Evolutionary conservation across 1,140 invertebrate genomes (phyloP), one percentile per base, ranked within the genome.

Genomic region (Spodoptera litura): DNA sequence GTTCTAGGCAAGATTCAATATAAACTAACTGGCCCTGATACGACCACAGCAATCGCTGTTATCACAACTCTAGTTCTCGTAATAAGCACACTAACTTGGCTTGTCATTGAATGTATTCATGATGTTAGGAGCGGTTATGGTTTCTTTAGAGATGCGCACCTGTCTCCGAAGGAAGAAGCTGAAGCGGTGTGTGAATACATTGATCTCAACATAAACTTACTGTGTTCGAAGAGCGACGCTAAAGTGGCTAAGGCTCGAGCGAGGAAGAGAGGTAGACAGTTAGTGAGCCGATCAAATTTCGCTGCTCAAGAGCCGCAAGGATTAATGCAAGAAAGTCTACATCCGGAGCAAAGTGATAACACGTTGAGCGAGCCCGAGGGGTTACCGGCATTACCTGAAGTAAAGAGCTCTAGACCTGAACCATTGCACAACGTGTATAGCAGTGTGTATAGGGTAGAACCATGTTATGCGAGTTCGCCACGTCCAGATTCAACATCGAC

Each of bases 41-140:
- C 83, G 0, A 88, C 86, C 2, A 91, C 91, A 58, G 74, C 83
- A 0, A 59, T 93, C 56, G 90, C 93, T 53, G 78, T 91, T 4
- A 72, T 89, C 6, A 91, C 91, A 58, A 93, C 91, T 8, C 20
- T 90, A 9, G 72, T 81, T 9, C 82, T 94, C 6, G 88, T 92
- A 1, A 58, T 93, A 59, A 84, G 84, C 12, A 92, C 90, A 51
- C 83, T 94, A 44, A 62, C 56, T 0, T 93, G 91, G 89, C 83
- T 94, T 4, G 72, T 88, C 6, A 77, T 87, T 6, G 91, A 94
- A 85, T 89, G 88, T 51, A 84, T 93, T 15, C 74, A 91, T 55
- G 93, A 94, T 73, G 53, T 93, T 9, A 86, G 87, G 2, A 84
- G 88, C 58, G 93, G 93, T 11, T 91, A 91, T 68, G 93, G 93